phyloP scores from a whole-genome alignment of 2,888 invertebrate genomes.

The Schizotus pectinicornis region DNA sequence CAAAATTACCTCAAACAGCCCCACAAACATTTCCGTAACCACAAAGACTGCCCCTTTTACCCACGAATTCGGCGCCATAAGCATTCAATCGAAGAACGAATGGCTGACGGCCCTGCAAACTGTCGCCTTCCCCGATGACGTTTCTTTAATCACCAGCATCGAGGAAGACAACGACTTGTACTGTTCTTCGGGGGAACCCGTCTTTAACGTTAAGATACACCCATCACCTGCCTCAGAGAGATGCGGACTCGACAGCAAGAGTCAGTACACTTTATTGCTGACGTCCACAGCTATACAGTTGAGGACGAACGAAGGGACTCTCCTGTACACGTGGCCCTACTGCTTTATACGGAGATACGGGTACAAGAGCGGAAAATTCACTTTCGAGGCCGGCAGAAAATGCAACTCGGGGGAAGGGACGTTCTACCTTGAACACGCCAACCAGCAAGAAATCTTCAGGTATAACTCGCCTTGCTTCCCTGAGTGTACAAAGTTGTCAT shows the following conservation, averaged over 20 bases:
- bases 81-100: constrained; percentile 70
- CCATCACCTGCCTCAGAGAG: constrained; percentile 79
- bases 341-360: constrained; percentile 84
- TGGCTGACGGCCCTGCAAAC: constrained; percentile 83
- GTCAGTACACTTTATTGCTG: constrained; percentile 73
- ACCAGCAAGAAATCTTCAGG: constrained; percentile 78
- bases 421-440: constrained; percentile 80
- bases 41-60: constrained; percentile 70
- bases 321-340: constrained; percentile 83
- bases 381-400: constrained; percentile 87
- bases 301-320: constrained; percentile 68
- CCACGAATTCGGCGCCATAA: constrained; percentile 69
- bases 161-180: constrained; percentile 91
- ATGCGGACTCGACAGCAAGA: constrained; percentile 73
- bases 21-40: constrained; percentile 70
- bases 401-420: constrained; percentile 86
- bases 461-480: too few relatives aligned
- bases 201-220: constrained; percentile 73
- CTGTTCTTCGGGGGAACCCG: constrained; percentile 82
- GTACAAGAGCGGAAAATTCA: constrained; percentile 84
- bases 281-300: constrained; percentile 79
- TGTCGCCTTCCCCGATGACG: constrained; percentile 78
- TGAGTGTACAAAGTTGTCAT: too few relatives aligned
- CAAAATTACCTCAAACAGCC: constrained; percentile 73
- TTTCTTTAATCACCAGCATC: constrained; percentile 63